Evolutionary conservation across 2,797 vertebrate genomes (phyloP).

Genomic region (Miichthys miiuy): DNA sequence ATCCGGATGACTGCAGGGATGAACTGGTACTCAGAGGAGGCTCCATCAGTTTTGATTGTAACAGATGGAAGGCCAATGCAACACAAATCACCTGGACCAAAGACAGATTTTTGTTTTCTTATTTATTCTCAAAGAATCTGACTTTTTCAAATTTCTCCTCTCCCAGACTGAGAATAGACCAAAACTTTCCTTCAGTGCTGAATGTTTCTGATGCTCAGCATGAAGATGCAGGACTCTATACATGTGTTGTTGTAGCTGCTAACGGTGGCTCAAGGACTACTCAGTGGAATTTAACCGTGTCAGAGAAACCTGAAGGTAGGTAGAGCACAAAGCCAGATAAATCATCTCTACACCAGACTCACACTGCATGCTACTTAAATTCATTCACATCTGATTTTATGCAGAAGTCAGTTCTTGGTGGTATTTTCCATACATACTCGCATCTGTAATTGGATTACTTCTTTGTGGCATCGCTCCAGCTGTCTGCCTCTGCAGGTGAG

Average conservation of each 20-base stretch:
- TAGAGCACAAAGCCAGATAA: background rate
- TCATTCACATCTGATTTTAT: constrained; percentile 1
- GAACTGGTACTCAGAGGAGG: constrained; percentile 27
- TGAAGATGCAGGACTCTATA: constrained; percentile 63
- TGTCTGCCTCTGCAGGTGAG: constrained; percentile 45
- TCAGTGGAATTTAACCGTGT: constrained; percentile 56
- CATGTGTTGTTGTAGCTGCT: rapidly evolving
- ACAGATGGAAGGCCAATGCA: rapidly evolving
- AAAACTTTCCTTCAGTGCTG: background rate
- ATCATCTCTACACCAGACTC: background rate
- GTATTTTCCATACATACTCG: background rate
- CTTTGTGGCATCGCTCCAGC: background rate
- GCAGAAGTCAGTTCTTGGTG: rapidly evolving
- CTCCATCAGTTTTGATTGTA: constrained; percentile 31
- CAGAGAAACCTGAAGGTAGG: constrained; percentile 35
- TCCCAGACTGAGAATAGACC: constrained; percentile 14
- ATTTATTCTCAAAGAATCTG: rapidly evolving
- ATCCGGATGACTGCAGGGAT: rapidly evolving
- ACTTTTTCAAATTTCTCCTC: constrained; percentile 38
- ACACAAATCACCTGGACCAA: constrained; percentile 17
- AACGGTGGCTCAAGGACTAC: rapidly evolving
- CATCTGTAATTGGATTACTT: constrained; percentile 10
- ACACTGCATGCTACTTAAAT: background rate
- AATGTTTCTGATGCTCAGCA: constrained; percentile 37
- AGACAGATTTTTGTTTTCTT: rapidly evolving